Evolutionary conservation across 2,797 vertebrate species (phyloP).

Genomic region (Myotis findleyi): DNA sequence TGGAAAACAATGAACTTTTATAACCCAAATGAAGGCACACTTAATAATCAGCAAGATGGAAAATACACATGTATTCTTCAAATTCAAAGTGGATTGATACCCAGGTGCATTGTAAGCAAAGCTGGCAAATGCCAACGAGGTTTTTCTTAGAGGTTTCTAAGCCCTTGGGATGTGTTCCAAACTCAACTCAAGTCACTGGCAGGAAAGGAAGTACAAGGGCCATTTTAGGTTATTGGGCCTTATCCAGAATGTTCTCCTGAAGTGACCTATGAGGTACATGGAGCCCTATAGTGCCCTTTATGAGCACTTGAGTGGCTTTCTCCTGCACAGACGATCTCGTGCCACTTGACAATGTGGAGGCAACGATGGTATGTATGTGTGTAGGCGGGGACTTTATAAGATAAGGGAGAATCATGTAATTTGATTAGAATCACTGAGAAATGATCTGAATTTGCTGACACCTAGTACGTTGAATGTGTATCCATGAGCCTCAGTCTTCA

Average conservation of each 20-base stretch:
- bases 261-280: constrained; percentile 27
- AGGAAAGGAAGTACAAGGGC: not conserved
- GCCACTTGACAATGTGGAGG: not conserved
- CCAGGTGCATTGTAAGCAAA: constrained; percentile 30
- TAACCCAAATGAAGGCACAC: constrained; percentile 7
- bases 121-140: not conserved
- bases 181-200: constrained; percentile 55
- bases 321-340: not conserved
- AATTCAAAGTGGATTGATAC: constrained; percentile 2
- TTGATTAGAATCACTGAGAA: not conserved
- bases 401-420: not conserved
- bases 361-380: not conserved
- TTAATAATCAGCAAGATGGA: not conserved
- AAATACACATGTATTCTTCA: not conserved
- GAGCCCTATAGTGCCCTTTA: not conserved
- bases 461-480: not conserved
- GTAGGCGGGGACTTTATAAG: not conserved
- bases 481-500: not conserved
- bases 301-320: not conserved
- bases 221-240: constrained; percentile 59
- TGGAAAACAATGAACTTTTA: not conserved
- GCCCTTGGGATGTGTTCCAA: constrained; percentile 58
- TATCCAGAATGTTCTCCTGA: constrained; percentile 58
- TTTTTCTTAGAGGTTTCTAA: constrained; percentile 77
- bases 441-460: not conserved